Evolutionary conservation across 2,797 vertebrate species (phyloP), one percentile per base, ranked within the genome.

Genomic region (Poeciliopsis paucimaculata): DNA sequence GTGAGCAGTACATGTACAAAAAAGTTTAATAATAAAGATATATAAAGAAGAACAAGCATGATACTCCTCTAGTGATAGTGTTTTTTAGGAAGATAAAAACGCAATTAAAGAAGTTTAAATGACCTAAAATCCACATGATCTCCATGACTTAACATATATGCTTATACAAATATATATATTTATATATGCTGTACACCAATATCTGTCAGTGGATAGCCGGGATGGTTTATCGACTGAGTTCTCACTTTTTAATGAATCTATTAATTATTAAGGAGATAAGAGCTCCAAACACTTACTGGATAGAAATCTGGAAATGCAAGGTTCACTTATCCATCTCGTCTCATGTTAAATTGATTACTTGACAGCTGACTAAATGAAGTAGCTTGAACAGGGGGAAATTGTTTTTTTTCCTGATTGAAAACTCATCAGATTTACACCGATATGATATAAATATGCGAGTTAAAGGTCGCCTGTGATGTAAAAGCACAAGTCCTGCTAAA

Each of bases 201-300:
- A 51, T 43, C 36, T 53, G 34, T 34, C 16, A 34, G 26, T 23
- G 45, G 39, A 70, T 5, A 39, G 41, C 43, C 43, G 2, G 41
- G 2, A 53, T 20, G 2, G 55, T 57, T 57, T 57, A 66, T 51
- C 51, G 36, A 51, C 18, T 43, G 34, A 73, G 43, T 62, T 70
- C 68, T 68, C 43, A 43, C 20, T 73, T 77, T 72, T 79, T 31
- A 39, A 45, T 31, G 43, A 12, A 73, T 51, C n/a, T 51, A 77
- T 79, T 34, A 68, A 68, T 51, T 57, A 46, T 53, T 72, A 28
- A 72, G 11, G 26, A 47, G 34, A 45, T 45, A 10, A 64, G 20
- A 39, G 7, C 57, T 55, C 5, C 20, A 28, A 36, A 53, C 13
- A 51, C 15, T 51, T 57, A 72, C 41, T 49, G 55, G 55, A 68